A percentile compares a stretch with the other conserved stretches of the same genome.
phyloP scores from a whole-genome alignment of 2,888 invertebrate species.

The Norana najaformis region DNA sequence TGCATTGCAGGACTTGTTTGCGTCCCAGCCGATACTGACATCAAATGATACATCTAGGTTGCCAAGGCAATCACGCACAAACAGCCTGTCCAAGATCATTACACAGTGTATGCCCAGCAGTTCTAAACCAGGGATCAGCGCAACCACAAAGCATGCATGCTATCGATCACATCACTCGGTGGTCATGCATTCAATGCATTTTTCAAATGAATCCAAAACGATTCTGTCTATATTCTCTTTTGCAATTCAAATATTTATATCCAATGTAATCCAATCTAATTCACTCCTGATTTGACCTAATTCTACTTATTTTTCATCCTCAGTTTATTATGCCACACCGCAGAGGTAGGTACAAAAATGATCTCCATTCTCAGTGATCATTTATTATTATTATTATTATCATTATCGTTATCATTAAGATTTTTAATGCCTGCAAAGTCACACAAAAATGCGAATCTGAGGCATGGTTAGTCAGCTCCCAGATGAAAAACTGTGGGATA shows the following conservation, averaged over 20 bases:
- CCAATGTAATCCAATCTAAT: too few relatives aligned
- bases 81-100: neutral
- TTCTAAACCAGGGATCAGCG: neutral
- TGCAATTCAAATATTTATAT: too few relatives aligned
- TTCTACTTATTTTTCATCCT: too few relatives aligned
- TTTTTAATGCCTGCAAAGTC: too few relatives aligned
- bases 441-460: too few relatives aligned
- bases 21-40: neutral
- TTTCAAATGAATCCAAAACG: neutral
- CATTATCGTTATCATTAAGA: too few relatives aligned
- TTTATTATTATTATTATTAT: too few relatives aligned
- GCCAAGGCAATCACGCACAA: neutral
- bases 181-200: neutral
- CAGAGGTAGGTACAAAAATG: neutral
- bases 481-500: too few relatives aligned
- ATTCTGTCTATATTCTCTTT: neutral
- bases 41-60: neutral
- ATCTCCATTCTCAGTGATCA: neutral
- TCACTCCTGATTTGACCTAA: too few relatives aligned
- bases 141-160: neutral
- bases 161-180: neutral
- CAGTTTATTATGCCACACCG: too few relatives aligned
- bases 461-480: too few relatives aligned
- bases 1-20: too few relatives aligned
- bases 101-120: neutral